Evolutionary conservation across 2,113 vertebrate genomes (phyloP).

Genomic region (Ciconia maguari): DNA sequence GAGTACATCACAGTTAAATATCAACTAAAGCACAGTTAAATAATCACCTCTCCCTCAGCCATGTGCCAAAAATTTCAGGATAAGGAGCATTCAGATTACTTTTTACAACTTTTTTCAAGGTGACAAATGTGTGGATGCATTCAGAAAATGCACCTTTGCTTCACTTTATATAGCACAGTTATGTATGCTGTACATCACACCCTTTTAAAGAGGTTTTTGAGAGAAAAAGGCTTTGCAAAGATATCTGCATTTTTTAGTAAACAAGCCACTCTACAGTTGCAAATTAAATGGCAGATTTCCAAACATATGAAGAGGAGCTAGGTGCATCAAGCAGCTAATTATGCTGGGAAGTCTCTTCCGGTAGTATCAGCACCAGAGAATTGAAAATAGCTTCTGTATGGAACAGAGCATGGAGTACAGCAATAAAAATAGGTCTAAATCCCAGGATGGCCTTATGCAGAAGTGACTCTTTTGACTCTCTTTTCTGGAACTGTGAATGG

Average conservation of each 20-base stretch:
- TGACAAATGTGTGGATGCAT: not conserved
- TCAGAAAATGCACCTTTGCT: not conserved
- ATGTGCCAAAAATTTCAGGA: not conserved
- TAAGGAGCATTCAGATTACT: not conserved
- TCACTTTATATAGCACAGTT: not conserved
- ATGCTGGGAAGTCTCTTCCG: not conserved
- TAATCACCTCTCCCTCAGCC: not conserved
- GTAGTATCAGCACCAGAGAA: not conserved
- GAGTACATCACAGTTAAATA: not conserved
- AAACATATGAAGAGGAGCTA: slow-evolving; percentile 6
- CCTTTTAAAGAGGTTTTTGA: not conserved
- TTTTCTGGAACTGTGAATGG: slow-evolving; percentile 27
- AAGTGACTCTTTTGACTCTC: not conserved
- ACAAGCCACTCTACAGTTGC: not conserved
- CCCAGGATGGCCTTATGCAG: not conserved
- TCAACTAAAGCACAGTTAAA: not conserved
- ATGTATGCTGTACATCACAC: not conserved
- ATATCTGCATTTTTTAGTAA: not conserved
- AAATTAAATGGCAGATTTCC: slow-evolving; percentile 29
- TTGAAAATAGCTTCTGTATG: not conserved
- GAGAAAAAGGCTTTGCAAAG: not conserved
- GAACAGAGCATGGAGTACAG: not conserved
- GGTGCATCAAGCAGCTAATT: not conserved
- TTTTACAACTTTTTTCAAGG: not conserved
- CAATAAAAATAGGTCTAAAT: slow-evolving; percentile 3